Percentiles rank a stretch among this genome's conserved stretches.
These are phyloP conservation scores for Mohoua ochrocephala DNA, from an alignment of 2,113 vertebrate genomes.

Conservation along the genomic window DNA sequence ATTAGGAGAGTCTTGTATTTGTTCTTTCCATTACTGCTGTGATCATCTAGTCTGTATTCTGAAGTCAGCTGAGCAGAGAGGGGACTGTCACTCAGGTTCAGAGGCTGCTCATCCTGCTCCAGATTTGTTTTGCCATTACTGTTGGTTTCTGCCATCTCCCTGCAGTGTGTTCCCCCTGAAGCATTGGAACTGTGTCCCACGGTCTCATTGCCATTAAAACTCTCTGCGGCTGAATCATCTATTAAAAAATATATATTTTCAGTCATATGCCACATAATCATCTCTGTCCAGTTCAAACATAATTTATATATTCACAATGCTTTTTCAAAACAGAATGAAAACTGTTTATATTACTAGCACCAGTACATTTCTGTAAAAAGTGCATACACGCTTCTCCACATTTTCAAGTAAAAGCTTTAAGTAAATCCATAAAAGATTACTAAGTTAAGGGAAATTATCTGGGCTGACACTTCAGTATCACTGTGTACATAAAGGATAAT, in stretches of 20 bases:
- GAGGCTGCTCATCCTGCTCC: slow-evolving; percentile 80
- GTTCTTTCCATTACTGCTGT: slow-evolving; percentile 78
- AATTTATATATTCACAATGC: slow-evolving; percentile 1
- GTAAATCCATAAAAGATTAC: neutral
- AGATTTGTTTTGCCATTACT: slow-evolving; percentile 75
- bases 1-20: slow-evolving; percentile 81
- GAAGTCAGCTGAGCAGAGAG: slow-evolving; percentile 78
- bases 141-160: slow-evolving; percentile 77
- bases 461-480: neutral
- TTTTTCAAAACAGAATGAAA: slow-evolving; percentile 33
- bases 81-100: slow-evolving; percentile 84
- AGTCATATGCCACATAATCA: slow-evolving; percentile 39
- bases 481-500: neutral
- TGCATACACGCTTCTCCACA: neutral
- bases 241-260: slow-evolving; percentile 68
- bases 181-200: slow-evolving; percentile 74
- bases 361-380: neutral
- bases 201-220: slow-evolving; percentile 82
- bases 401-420: neutral
- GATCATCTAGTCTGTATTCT: slow-evolving; percentile 79
- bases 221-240: slow-evolving; percentile 85
- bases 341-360: neutral
- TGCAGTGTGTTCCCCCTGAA: slow-evolving; percentile 77
- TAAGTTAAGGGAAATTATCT: neutral
- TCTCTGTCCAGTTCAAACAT: slow-evolving; percentile 47